phyloP scores from a whole-genome alignment of 2,888 invertebrate genomes.

The Noctuana brunneofusca region DNA sequence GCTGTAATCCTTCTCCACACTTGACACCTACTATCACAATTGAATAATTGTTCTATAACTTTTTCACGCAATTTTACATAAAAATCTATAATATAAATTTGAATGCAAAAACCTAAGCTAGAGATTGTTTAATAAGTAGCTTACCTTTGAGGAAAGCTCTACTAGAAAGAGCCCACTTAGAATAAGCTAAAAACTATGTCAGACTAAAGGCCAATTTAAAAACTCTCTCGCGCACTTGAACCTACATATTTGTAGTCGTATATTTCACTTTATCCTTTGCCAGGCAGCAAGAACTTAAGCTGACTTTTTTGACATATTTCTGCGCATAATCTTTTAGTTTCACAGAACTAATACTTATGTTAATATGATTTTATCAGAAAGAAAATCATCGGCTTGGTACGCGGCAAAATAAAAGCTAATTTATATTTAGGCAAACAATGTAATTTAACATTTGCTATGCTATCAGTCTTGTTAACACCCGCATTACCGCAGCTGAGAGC shows the following conservation, averaged over 20 bases:
- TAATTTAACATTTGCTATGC: too few species aligned
- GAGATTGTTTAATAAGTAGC: slow-evolving; percentile 25
- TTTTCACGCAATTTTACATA: background rate
- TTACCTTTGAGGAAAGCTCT: slow-evolving; percentile 22
- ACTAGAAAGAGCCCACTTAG: slow-evolving; percentile 20
- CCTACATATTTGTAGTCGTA: slow-evolving; percentile 16
- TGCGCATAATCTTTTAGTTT: slow-evolving; percentile 1
- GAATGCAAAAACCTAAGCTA: background rate
- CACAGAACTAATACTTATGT: background rate
- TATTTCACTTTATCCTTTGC: slow-evolving; percentile 21
- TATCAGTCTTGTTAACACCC: too few species aligned
- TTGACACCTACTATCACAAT: too few species aligned
- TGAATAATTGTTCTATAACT: too few species aligned
- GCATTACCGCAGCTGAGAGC: too few species aligned
- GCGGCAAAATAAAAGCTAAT: too few species aligned
- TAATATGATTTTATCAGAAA: too few species aligned
- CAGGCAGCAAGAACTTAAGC: slow-evolving; percentile 13
- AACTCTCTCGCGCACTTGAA: slow-evolving; percentile 18
- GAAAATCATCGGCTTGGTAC: too few species aligned
- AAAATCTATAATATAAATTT: slow-evolving; percentile 1
- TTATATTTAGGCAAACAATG: too few species aligned
- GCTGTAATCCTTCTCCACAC: too few species aligned
- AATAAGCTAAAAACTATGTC: slow-evolving; percentile 28
- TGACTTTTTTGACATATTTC: slow-evolving; percentile 12
- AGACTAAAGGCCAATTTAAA: slow-evolving; percentile 29